Conservation (phyloP, 2,113 vertebrate genomes). For the Hemiprocne comata region DNA sequence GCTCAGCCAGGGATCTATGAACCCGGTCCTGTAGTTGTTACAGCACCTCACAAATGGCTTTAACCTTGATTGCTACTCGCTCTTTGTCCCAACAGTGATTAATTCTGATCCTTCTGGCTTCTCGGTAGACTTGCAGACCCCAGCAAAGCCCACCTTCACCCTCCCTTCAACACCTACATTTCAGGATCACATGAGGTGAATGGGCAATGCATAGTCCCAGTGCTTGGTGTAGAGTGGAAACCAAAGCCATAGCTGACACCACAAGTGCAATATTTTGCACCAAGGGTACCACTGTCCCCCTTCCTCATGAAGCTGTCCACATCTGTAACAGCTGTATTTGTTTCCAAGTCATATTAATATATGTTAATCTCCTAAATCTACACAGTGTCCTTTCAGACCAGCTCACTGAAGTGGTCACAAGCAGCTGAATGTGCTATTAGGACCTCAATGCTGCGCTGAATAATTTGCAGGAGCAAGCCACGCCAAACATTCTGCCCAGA, state of each 20-base stretch:
- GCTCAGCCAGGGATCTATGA: neutral
- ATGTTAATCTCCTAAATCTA: neutral
- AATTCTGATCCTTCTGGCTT: neutral
- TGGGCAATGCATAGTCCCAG: fast-evolving
- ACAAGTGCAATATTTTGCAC: neutral
- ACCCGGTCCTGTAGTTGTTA: neutral
- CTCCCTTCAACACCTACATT: neutral
- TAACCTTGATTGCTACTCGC: neutral
- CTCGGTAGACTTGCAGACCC: neutral
- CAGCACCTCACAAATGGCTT: neutral
- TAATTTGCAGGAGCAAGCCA: neutral
- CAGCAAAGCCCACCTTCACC: neutral
- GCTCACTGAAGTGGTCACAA: fast-evolving
- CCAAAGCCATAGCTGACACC: fast-evolving
- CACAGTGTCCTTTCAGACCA: neutral
- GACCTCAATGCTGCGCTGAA: neutral
- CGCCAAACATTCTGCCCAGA: neutral
- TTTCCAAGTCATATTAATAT: neutral
- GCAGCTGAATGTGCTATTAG: neutral
- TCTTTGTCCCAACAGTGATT: neutral
- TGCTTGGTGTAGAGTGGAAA: neutral
- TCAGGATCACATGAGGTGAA: fast-evolving
- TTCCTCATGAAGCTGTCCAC: neutral
- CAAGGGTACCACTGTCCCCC: neutral
- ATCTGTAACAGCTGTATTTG: neutral